phyloP scores from a whole-genome alignment of 2,113 vertebrate genomes.

The Eulemur macaco region DNA sequence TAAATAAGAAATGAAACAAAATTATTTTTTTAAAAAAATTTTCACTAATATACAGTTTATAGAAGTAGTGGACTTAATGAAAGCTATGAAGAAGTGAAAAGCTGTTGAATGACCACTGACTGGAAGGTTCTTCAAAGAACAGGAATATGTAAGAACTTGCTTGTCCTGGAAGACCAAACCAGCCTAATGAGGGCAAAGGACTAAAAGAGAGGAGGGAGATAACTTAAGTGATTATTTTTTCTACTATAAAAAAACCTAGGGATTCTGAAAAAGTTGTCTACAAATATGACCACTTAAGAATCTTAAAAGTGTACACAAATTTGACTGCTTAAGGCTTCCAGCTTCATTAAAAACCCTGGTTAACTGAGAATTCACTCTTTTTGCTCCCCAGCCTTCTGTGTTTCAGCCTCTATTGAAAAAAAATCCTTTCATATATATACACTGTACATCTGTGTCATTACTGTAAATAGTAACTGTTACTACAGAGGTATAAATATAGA shows the following conservation, averaged over 20 bases:
- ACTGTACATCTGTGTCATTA: not conserved
- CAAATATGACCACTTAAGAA: conserved; percentile 18
- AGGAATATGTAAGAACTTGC: not conserved
- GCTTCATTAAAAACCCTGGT: not conserved
- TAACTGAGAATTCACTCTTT: not conserved
- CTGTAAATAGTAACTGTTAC: conserved; percentile 19
- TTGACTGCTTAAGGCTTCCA: not conserved
- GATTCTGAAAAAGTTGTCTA: conserved; percentile 51
- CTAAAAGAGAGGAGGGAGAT: not conserved
- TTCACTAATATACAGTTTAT: not conserved
- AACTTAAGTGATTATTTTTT: not conserved
- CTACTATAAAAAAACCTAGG: conserved; percentile 14
- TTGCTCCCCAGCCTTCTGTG: not conserved
- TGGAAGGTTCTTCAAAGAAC: conserved; percentile 50
- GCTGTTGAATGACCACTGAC: not conserved
- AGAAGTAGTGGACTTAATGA: conserved; percentile 7
- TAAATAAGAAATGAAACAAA: conserved; percentile 34
- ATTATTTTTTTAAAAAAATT: not conserved
- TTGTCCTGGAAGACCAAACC: not conserved
- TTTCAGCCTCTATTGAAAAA: not conserved
- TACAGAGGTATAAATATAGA: not conserved
- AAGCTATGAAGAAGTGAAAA: not conserved
- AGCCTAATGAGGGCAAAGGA: not conserved
- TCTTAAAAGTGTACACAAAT: not conserved
- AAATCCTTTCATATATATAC: not conserved